Evolutionary conservation across 2,888 invertebrate genomes (phyloP).

Genomic region (Patella depressa): DNA sequence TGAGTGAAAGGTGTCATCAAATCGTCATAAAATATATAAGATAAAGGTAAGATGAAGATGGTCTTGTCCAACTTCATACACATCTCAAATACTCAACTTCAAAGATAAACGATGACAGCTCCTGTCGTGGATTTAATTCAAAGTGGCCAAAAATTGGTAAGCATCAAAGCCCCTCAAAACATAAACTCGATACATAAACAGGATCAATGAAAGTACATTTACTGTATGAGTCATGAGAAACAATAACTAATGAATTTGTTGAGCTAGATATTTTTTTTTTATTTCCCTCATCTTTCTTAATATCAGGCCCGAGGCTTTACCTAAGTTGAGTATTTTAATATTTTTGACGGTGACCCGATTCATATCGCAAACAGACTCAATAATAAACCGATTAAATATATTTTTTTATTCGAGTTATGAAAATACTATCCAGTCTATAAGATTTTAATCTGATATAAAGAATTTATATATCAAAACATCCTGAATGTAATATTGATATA

Average conservation of each 20-base stretch:
- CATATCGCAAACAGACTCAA: too few species aligned
- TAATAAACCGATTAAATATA: too few species aligned
- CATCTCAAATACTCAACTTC: not conserved
- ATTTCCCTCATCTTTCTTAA: not conserved
- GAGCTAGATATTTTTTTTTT: conserved; percentile 4
- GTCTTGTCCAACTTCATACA: not conserved
- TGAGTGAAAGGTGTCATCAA: conserved; percentile 7
- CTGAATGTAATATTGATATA: too few species aligned
- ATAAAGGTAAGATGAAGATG: not conserved
- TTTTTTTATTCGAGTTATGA: too few species aligned
- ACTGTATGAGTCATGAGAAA: not conserved
- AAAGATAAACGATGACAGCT: not conserved
- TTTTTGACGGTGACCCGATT: too few species aligned
- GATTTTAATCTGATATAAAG: too few species aligned
- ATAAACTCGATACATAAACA: not conserved
- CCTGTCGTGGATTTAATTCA: not conserved
- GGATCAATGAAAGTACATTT: not conserved
- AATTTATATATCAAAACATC: too few species aligned
- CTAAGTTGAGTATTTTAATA: too few species aligned
- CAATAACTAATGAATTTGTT: conserved; percentile 13
- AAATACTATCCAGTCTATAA: too few species aligned
- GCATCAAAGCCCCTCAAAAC: not conserved
- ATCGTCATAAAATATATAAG: not conserved
- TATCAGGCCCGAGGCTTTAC: not conserved
- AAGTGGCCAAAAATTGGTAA: not conserved